Evolutionary conservation across 2,888 invertebrate genomes (phyloP), one percentile per base, ranked within the genome.

Genomic region (Drosophila maculinotata): DNA sequence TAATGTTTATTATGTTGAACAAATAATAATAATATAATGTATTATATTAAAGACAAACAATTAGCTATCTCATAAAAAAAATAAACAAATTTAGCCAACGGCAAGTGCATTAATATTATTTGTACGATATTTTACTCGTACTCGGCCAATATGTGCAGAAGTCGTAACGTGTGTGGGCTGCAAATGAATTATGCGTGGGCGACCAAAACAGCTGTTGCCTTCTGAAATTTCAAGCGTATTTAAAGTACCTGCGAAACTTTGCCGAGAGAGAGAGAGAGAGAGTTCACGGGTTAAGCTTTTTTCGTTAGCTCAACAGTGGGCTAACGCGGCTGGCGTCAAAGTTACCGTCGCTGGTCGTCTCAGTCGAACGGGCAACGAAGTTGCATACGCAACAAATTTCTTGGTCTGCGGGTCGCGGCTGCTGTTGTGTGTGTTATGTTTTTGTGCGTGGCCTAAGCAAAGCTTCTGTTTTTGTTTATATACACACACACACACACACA

Each of bases 401-500:
- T 23, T 63, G 53, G 80, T 71, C 56, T 45, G 68, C 71, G 80
- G 80, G 80, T 79, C 76, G 71, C 48, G 76, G 36, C 36, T 53
- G 38, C 26, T 42, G 28, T 52, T 64, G 31, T 60, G 38, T 35
- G 42, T 30, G 35, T 35, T 35, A 54, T 70, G 64, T 71, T 57
- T 17, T 65, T 66, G 51, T 59, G 62, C 77, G 74, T 76, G 67
- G 44, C 25, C 28, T 36, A 69, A 76, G 71, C 45, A 51, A 35
- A 53, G 51, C 66, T 72, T 66, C 57, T 66, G 71, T 67, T 76
- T 69, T 79, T 71, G 71, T 76, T 76, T 67, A 67, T 76, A 65
- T 42, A 67, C 44, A 54, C 49, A 51, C 14, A 3, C 49, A 9
- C 41, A 5, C 56, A 38, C 9, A 15, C 15, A 7, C 20, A 10